phyloP scores from a whole-genome alignment of 1,140 invertebrate species.

The Helicoverpa zea region DNA sequence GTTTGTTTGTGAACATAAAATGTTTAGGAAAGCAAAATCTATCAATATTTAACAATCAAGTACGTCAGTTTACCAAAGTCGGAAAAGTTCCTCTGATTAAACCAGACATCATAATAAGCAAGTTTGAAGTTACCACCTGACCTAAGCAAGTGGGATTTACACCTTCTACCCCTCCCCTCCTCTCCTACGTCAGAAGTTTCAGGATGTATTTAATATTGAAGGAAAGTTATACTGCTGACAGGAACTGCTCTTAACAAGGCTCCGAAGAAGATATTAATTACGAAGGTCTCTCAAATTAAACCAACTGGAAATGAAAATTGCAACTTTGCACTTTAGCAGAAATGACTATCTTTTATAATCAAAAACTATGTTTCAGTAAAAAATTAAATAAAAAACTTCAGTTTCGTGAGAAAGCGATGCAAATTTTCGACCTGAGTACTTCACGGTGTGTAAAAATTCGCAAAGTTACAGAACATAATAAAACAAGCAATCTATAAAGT shows the following conservation, averaged over 20 bases:
- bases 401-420: constrained; percentile 4
- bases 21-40: neutral
- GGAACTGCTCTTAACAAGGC: constrained; percentile 7
- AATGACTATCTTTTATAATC: neutral
- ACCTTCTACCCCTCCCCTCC: neutral
- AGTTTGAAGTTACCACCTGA: constrained; percentile 30
- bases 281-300: neutral
- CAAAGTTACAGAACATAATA: constrained; percentile 6
- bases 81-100: constrained; percentile 8
- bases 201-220: constrained; percentile 6
- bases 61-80: constrained; percentile 1
- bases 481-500: neutral
- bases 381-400: constrained; percentile 1
- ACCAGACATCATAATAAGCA: constrained; percentile 1
- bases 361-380: neutral
- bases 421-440: neutral
- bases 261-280: constrained; percentile 34
- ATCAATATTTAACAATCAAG: neutral
- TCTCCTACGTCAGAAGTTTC: neutral
- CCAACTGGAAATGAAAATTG: neutral
- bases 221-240: constrained; percentile 13
- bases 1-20: neutral
- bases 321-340: neutral
- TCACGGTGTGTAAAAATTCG: constrained; percentile 11
- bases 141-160: constrained; percentile 14